Percentiles rank a stretch among this genome's conserved stretches.
phyloP scores from a whole-genome alignment of 1,140 invertebrate genomes.

The Drosophila gunungcola region DNA sequence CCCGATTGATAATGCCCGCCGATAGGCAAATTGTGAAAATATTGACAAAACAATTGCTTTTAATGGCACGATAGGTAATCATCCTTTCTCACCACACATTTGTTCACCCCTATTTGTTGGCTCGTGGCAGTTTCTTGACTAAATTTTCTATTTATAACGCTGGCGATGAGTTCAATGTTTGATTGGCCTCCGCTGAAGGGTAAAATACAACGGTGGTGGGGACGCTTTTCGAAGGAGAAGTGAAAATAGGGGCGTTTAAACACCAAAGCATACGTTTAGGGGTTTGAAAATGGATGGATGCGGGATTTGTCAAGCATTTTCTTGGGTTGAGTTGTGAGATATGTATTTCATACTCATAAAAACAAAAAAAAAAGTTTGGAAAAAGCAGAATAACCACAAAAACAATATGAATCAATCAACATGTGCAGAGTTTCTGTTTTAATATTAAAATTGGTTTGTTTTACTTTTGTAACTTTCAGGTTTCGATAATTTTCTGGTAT shows the following conservation, averaged over 20 bases:
- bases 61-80: slow-evolving; percentile 57
- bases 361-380: too few species aligned
- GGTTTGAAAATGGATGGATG: background rate
- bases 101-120: slow-evolving; percentile 30
- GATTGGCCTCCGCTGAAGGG: slow-evolving; percentile 51
- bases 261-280: slow-evolving; percentile 7
- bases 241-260: background rate
- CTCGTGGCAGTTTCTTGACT: slow-evolving; percentile 49
- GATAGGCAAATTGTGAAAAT: slow-evolving; percentile 79
- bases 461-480: background rate
- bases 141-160: slow-evolving; percentile 57
- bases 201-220: slow-evolving; percentile 30
- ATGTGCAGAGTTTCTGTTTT: too few species aligned
- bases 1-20: slow-evolving; percentile 41
- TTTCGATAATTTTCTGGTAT: too few species aligned
- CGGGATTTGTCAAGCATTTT: background rate
- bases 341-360: too few species aligned
- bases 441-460: background rate
- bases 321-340: too few species aligned
- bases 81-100: slow-evolving; percentile 2
- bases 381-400: too few species aligned
- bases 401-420: too few species aligned
- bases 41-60: slow-evolving; percentile 81
- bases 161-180: slow-evolving; percentile 56
- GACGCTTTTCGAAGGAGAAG: slow-evolving; percentile 4